phyloP scores from a whole-genome alignment of 1,140 invertebrate species.

The Arion vulgaris region DNA sequence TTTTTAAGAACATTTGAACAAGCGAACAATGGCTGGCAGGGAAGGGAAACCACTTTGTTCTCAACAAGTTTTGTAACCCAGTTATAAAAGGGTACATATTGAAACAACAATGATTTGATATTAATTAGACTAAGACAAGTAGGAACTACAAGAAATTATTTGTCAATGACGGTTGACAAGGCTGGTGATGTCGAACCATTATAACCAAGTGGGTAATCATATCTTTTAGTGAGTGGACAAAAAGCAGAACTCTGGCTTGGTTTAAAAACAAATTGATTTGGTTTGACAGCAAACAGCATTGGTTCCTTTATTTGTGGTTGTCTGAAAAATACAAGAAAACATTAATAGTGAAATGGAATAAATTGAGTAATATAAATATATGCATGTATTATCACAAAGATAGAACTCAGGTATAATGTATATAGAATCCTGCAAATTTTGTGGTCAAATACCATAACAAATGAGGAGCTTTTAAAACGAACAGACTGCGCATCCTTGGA shows the following conservation, averaged over 20 bases:
- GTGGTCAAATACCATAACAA: too few species aligned
- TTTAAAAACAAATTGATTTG: slow-evolving; percentile 83
- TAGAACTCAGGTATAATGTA: too few species aligned
- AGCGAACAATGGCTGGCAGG: background rate
- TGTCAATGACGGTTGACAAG: slow-evolving; percentile 17
- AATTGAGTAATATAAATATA: background rate
- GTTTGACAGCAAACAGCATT: slow-evolving; percentile 74
- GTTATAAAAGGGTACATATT: background rate
- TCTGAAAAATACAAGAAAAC: slow-evolving; percentile 50
- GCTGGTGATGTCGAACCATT: background rate
- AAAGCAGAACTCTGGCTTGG: slow-evolving; percentile 87
- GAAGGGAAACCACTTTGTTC: background rate
- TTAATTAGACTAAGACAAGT: background rate
- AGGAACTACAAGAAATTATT: background rate
- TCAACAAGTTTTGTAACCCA: background rate
- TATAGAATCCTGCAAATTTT: too few species aligned
- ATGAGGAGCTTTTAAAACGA: too few species aligned
- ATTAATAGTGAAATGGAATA: slow-evolving; percentile 45
- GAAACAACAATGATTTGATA: background rate
- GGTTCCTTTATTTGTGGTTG: slow-evolving; percentile 66
- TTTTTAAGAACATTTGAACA: background rate
- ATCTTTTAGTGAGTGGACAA: slow-evolving; percentile 80
- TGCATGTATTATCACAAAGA: too few species aligned
- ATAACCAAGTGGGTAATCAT: slow-evolving; percentile 29
- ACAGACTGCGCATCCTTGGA: too few species aligned